Evolutionary conservation across 2,797 vertebrate species (phyloP), one percentile per base, ranked within the genome.

Genomic region (Leptodactylus fallax): DNA sequence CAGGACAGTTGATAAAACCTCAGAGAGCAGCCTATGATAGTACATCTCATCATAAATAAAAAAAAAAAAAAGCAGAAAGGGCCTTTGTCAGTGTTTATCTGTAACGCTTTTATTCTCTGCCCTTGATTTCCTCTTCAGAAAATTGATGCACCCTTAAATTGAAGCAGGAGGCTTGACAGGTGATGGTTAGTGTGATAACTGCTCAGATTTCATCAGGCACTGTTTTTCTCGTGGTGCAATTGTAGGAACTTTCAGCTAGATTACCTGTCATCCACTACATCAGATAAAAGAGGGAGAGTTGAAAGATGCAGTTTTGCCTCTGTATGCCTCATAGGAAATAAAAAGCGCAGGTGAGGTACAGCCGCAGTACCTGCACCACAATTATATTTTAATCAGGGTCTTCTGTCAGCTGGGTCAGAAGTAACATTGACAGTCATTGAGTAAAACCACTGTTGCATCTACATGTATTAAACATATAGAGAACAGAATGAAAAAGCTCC

Each of bases 91-190:
- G 96, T 97, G 97, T 98, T 99, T 98, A 98, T 98, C 97, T 97
- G 96, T 94, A 96, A 95, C 94, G 95, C 97, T 98, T 98, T 99
- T 98, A 97, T 98, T 97, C 96, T 97, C 97, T 95, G 96, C 96
- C 97, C 97, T 99, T 99, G 98, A 98, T 98, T 99, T 99, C 97
- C 97, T 99, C 98, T 99, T 99, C 98, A 98, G 97, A 98, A 99
- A 99, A 99, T 98, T 97, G 97, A 99, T 98, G 97, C 95, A 95
- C 97, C 97, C 96, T 98, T 97, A 98, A 98, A 99, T 97, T 97
- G 97, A 99, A 98, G 97, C 97, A 92, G 96, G 97, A 97, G 94
- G 95, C 95, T 97, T 98, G 98, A 98, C 98, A 99, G 98, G 97
- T 98, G 98, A 99, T 99, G 97, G 97, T 99, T 98, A 97, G 96